Evolutionary conservation across 2,888 invertebrate species (phyloP), one percentile per base, ranked within the genome.

Genomic region (Andrena bucephala): DNA sequence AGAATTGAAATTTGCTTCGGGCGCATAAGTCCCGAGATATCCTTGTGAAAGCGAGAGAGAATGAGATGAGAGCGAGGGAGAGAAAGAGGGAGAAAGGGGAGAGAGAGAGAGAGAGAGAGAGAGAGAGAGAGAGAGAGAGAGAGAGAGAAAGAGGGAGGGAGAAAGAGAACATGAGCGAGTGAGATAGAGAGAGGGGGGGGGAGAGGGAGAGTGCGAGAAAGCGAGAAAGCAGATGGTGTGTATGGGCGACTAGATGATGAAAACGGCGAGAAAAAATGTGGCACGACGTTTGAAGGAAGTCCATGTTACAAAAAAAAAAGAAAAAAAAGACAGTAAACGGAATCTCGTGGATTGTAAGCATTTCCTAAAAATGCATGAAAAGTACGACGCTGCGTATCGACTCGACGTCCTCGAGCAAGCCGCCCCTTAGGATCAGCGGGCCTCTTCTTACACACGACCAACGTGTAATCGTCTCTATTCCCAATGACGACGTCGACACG

Each of bases 1-100:
- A 89, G 88, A 85, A 85, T 89, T 82, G 89, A 89, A 88, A 89
- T 89, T 89, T 89, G 90, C 60, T 73, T 85, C 76, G 83, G 85
- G 78, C 83, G 29, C 80, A 81, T 82, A 48, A 52, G 80, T 85
- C 87, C 82, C 65, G 76, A 85, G 69, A 78, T 84, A 84, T 77
- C 83, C 86, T 91, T 85, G 72, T 78, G 65, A 86, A 74, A 80
- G 63, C 79, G 67, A 72, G 69, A 80, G 75, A 80, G 72, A 85
- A 66, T 63, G 52, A 82, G 57, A 72, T 67, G 54, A 72, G 72
- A 67, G 42, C 42, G 42, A 65, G 71, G 74, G 73, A 42, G 81
- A 77, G 83, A 84, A 70, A 42, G 81, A 77, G 83, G 83, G 81
- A 69, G 63, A 65, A 54, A 7, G 59, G 73, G 67, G 33, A 33